These are phyloP conservation scores for Pogonocherus hispidulus DNA, from an alignment of 2,888 invertebrate species.

Conservation along the genomic window DNA sequence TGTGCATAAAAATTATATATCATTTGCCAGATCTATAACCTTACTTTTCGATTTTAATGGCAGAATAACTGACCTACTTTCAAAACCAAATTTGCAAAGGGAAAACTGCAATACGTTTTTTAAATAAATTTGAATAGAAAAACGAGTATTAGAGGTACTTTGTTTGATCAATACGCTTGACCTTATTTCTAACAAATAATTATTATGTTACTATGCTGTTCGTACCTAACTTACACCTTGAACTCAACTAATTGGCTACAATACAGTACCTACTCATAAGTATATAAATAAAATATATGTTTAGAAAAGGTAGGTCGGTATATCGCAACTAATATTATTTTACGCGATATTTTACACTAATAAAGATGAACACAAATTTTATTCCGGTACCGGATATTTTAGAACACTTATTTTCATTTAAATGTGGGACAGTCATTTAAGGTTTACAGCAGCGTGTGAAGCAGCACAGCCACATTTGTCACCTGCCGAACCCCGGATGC, in stretches of 20 bases:
- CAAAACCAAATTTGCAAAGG: too few relatives aligned
- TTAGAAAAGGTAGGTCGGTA: background rate
- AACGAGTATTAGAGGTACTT: too few relatives aligned
- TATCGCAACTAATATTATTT: background rate
- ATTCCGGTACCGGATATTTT: background rate
- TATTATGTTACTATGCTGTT: background rate
- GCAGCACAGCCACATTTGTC: background rate
- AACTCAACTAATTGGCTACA: background rate
- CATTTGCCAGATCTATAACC: too few relatives aligned
- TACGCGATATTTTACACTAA: background rate
- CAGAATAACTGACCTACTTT: too few relatives aligned
- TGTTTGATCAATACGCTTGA: background rate
- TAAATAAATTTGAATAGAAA: too few relatives aligned
- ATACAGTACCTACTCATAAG: background rate
- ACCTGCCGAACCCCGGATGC: background rate
- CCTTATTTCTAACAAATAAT: background rate
- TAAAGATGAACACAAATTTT: background rate
- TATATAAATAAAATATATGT: too few relatives aligned
- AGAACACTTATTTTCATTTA: background rate
- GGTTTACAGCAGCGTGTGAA: background rate
- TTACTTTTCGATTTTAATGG: too few relatives aligned
- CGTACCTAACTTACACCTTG: background rate
- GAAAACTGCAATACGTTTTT: too few relatives aligned
- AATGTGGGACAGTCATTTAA: background rate
- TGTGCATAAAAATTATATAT: too few relatives aligned